phyloP scores from a whole-genome alignment of 2,888 invertebrate species.

The Leptogaster cylindrica region DNA sequence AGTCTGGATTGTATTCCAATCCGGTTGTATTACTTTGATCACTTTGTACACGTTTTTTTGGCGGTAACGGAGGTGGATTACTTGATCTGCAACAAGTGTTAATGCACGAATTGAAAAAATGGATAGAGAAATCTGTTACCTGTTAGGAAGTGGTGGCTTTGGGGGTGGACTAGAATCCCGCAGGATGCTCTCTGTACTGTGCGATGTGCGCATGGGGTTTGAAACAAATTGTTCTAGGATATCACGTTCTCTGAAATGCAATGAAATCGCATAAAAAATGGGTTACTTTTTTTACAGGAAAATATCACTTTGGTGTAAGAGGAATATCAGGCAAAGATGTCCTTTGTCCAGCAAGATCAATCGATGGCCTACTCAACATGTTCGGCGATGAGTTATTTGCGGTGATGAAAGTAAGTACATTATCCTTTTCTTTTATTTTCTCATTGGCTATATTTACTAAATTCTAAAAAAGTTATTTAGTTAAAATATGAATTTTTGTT shows the following conservation, averaged over 20 bases:
- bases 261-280: too few species aligned
- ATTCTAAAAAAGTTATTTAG: slow-evolving; percentile 63
- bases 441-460: slow-evolving; percentile 81
- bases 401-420: slow-evolving; percentile 50
- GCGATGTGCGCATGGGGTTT: slow-evolving; percentile 74
- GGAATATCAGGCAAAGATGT: slow-evolving; percentile 82
- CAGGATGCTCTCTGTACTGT: slow-evolving; percentile 82
- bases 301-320: slow-evolving; percentile 76
- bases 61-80: slow-evolving; percentile 80
- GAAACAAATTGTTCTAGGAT: slow-evolving; percentile 62
- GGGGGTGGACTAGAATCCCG: slow-evolving; percentile 79
- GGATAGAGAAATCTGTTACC: slow-evolving; percentile 63
- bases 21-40: slow-evolving; percentile 62
- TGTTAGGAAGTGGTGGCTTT: slow-evolving; percentile 85
- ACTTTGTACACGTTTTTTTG: slow-evolving; percentile 69
- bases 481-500: not conserved
- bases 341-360: slow-evolving; percentile 66
- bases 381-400: slow-evolving; percentile 52
- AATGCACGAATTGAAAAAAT: not conserved
- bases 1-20: slow-evolving; percentile 61
- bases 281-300: slow-evolving; percentile 57
- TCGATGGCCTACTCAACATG: slow-evolving; percentile 56
- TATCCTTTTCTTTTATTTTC: slow-evolving; percentile 72
- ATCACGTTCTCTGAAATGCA: slow-evolving; percentile 57
- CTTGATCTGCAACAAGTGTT: slow-evolving; percentile 50